Conservation (phyloP, 2,113 vertebrate genomes). For the Notiomystis cincta region DNA sequence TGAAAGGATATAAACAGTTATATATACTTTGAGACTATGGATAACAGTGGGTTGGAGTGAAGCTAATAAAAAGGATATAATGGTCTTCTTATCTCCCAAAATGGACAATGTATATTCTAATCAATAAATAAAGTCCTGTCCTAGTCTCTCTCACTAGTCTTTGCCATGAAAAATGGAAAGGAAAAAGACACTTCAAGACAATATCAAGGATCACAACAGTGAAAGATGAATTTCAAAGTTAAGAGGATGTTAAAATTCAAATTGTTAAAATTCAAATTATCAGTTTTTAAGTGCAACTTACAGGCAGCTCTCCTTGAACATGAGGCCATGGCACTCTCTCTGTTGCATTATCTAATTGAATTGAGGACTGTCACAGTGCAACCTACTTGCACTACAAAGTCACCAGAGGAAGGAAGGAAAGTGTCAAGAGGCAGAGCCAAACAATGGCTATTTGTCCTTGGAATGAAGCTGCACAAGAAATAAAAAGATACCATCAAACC, state of each 20-base stretch:
- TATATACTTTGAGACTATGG: not conserved
- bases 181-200: not conserved
- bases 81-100: not conserved
- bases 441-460: not conserved
- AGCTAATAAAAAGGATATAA: not conserved
- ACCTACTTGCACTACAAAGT: not conserved
- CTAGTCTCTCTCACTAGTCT: not conserved
- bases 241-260: not conserved
- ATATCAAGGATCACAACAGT: not conserved
- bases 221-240: not conserved
- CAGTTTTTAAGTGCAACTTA: not conserved
- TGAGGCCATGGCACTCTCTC: not conserved
- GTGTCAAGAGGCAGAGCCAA: not conserved
- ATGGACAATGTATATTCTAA: not conserved
- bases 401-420: not conserved
- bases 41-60: not conserved
- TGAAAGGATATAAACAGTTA: not conserved
- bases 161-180: not conserved
- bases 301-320: not conserved
- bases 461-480: not conserved
- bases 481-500: not conserved
- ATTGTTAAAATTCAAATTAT: not conserved
- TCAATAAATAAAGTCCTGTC: not conserved
- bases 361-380: not conserved
- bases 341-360: not conserved